These are phyloP conservation scores for Elaphurus davidianus DNA, from an alignment of 2,113 vertebrate species.

Conservation along the genomic window DNA sequence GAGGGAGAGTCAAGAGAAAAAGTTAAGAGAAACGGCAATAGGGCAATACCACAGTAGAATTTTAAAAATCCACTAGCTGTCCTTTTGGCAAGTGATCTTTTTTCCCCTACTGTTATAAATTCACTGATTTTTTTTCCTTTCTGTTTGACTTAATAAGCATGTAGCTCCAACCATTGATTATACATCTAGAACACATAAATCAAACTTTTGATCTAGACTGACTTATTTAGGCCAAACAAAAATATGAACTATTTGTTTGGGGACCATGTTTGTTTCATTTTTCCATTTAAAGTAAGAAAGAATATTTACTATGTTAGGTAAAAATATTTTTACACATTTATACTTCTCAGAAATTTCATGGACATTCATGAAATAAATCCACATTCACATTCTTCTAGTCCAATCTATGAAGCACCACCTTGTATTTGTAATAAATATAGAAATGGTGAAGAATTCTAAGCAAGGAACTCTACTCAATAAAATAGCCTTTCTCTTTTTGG, in stretches of 20 bases:
- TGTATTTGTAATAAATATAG: constrained; percentile 5
- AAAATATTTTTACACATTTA: background rate
- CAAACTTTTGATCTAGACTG: background rate
- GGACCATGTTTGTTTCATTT: background rate
- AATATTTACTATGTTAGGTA: background rate
- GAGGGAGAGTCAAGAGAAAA: background rate
- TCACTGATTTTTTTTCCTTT: background rate
- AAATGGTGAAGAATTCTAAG: background rate
- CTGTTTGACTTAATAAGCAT: background rate
- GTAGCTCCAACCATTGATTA: background rate
- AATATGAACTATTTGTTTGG: background rate
- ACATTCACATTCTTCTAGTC: background rate
- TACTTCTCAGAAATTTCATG: background rate
- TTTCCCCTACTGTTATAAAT: background rate
- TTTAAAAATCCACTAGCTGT: background rate
- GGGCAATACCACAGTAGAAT: background rate
- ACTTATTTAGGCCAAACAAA: background rate
- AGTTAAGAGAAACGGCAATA: background rate
- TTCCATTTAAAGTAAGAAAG: background rate
- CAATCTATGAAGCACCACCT: background rate
- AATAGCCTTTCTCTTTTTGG: constrained; percentile 44
- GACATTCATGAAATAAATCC: background rate
- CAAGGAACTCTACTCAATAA: background rate
- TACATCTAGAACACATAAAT: background rate
- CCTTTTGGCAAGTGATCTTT: background rate